phyloP scores from a whole-genome alignment of 2,888 invertebrate species.

The Bibio marci region DNA sequence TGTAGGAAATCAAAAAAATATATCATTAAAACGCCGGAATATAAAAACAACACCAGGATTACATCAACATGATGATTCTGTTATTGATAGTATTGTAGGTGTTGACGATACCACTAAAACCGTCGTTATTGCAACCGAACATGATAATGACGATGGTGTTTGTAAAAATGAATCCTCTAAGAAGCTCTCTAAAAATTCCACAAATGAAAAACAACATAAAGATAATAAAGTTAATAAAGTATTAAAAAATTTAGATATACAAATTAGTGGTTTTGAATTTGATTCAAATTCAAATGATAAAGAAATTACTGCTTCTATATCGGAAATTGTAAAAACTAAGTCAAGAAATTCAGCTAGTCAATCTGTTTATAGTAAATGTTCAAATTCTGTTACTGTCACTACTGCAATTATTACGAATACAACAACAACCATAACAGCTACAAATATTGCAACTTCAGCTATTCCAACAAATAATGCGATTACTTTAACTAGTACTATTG shows the following conservation, averaged over 20 bases:
- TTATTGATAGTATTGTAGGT: too few relatives aligned
- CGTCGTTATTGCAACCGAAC: too few relatives aligned
- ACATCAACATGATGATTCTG: too few relatives aligned
- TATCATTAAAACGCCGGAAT: too few relatives aligned
- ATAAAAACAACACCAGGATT: too few relatives aligned
- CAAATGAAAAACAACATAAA: not conserved
- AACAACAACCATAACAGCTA: not conserved
- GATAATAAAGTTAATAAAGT: constrained; percentile 16
- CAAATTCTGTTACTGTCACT: not conserved
- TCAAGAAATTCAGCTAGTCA: constrained; percentile 22
- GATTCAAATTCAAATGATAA: not conserved
- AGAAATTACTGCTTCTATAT: constrained; percentile 22
- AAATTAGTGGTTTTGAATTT: constrained; percentile 25
- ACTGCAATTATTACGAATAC: not conserved
- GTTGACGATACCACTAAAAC: too few relatives aligned
- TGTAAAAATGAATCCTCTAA: not conserved
- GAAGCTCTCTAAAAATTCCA: not conserved
- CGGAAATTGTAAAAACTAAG: constrained; percentile 30
- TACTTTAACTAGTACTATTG: not conserved
- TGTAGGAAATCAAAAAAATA: too few relatives aligned
- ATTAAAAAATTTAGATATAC: constrained; percentile 27
- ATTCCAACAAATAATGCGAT: not conserved
- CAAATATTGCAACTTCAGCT: too few relatives aligned
- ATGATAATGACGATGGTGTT: not conserved
- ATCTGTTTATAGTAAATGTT: too few relatives aligned